Conservation (phyloP, 2,113 vertebrate species). For the Dissostichus mawsoni region DNA sequence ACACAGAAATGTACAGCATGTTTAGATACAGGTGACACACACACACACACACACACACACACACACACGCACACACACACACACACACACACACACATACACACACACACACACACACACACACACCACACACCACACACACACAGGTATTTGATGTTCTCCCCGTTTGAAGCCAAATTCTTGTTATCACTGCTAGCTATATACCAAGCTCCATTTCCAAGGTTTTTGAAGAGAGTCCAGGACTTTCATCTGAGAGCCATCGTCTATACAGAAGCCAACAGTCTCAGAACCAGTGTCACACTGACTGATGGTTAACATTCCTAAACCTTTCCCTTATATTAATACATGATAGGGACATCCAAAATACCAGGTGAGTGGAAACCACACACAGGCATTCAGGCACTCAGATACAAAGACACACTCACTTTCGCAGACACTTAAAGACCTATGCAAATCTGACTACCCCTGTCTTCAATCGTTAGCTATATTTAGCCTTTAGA, state of each 20-base stretch:
- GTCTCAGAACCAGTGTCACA: slow-evolving; percentile 75
- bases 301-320: slow-evolving; percentile 81
- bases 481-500: slow-evolving; percentile 80
- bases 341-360: slow-evolving; percentile 71
- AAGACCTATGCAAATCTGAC: slow-evolving; percentile 47
- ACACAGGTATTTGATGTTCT: slow-evolving; percentile 91
- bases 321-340: slow-evolving; percentile 75
- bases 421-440: slow-evolving; percentile 30
- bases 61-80: slow-evolving; percentile 33
- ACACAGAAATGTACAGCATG: slow-evolving; percentile 54
- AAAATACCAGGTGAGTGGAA: slow-evolving; percentile 61
- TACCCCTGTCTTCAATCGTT: slow-evolving; percentile 25
- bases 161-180: slow-evolving; percentile 90
- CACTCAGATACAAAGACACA: slow-evolving; percentile 38
- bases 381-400: slow-evolving; percentile 39
- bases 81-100: slow-evolving; percentile 21
- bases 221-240: slow-evolving; percentile 86
- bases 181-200: slow-evolving; percentile 90
- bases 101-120: slow-evolving; percentile 45
- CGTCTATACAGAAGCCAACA: slow-evolving; percentile 75
- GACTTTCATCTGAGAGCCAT: slow-evolving; percentile 90
- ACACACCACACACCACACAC: slow-evolving; percentile 35
- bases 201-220: slow-evolving; percentile 90
- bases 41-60: slow-evolving; percentile 30
- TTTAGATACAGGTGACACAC: slow-evolving; percentile 16